Evolutionary conservation across 2,888 invertebrate species (phyloP).

Genomic region (Sipha maydis): DNA sequence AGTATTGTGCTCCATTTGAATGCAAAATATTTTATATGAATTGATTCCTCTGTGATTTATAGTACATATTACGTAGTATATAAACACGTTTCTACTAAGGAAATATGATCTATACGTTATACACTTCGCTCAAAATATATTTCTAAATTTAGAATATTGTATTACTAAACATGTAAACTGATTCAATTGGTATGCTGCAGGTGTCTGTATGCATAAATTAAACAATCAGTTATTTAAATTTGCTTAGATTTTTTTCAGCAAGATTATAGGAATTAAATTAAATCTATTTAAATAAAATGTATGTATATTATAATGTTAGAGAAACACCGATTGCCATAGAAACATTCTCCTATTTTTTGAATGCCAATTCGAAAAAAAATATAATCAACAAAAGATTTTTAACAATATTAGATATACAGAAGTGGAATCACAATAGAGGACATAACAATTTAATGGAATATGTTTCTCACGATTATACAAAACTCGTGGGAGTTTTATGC

Average conservation of each 20-base stretch:
- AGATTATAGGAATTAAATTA: constrained; percentile 6
- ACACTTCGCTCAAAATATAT: background rate
- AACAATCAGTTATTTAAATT: constrained; percentile 44
- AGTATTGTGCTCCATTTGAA: too few species aligned
- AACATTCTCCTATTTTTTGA: background rate
- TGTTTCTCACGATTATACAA: background rate
- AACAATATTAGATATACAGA: background rate
- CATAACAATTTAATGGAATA: background rate
- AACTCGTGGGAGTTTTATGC: background rate
- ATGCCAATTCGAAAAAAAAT: background rate
- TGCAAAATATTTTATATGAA: too few species aligned
- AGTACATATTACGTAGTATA: too few species aligned
- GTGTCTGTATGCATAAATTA: constrained; percentile 11
- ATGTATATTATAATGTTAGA: background rate
- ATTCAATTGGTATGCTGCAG: background rate
- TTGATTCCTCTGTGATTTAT: too few species aligned
- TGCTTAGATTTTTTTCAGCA: background rate
- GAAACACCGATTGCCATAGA: background rate
- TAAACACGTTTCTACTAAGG: background rate
- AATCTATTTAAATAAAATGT: constrained; percentile 2
- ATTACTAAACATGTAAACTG: background rate
- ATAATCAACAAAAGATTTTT: background rate
- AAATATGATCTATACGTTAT: background rate
- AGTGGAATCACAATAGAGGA: background rate
- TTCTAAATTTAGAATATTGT: background rate